phyloP scores from a whole-genome alignment of 30 jellyfish, hydroid and myxozoan genomes.

The Hydractinia symbiolongicarpus region DNA sequence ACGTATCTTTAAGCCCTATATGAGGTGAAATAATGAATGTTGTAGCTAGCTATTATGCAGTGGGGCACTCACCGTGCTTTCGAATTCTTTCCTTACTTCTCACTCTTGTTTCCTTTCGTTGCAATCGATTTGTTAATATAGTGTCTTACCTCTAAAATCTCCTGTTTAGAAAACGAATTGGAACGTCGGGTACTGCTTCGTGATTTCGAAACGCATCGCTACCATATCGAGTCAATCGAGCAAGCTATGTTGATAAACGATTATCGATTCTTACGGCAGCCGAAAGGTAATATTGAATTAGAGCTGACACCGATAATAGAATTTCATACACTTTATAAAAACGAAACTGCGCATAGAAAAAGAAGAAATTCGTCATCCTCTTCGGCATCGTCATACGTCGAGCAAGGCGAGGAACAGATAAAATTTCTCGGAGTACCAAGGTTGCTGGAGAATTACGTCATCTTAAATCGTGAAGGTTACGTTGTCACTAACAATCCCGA shows the following conservation, averaged over 20 bases:
- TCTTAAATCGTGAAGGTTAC: constrained; percentile 71
- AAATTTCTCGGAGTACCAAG: constrained; percentile 66
- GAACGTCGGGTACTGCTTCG: constrained; percentile 84
- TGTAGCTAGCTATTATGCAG: too few relatives aligned
- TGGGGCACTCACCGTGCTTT: too few relatives aligned
- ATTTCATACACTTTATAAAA: constrained; percentile 17
- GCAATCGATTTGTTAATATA: too few relatives aligned
- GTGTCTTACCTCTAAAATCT: background rate
- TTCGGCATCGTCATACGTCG: constrained; percentile 20
- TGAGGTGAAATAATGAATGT: too few relatives aligned
- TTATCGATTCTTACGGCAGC: constrained; percentile 62
- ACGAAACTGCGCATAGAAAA: background rate
- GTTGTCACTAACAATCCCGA: constrained; percentile 29
- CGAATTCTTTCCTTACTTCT: too few relatives aligned
- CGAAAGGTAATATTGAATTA: constrained; percentile 37
- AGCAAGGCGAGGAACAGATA: constrained; percentile 11
- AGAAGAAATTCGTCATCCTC: constrained; percentile 10
- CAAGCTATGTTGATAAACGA: constrained; percentile 61
- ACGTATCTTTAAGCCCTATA: too few relatives aligned
- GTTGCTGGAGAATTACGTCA: constrained; percentile 44
- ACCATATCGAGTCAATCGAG: constrained; percentile 58
- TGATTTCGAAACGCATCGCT: constrained; percentile 58
- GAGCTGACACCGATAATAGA: constrained; percentile 54
- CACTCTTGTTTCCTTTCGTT: too few relatives aligned
- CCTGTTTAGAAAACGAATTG: constrained; percentile 40